Percentiles rank a stretch among this genome's conserved stretches.
phyloP scores from a whole-genome alignment of 1,140 invertebrate species.

The Notospermus geniculatus region DNA sequence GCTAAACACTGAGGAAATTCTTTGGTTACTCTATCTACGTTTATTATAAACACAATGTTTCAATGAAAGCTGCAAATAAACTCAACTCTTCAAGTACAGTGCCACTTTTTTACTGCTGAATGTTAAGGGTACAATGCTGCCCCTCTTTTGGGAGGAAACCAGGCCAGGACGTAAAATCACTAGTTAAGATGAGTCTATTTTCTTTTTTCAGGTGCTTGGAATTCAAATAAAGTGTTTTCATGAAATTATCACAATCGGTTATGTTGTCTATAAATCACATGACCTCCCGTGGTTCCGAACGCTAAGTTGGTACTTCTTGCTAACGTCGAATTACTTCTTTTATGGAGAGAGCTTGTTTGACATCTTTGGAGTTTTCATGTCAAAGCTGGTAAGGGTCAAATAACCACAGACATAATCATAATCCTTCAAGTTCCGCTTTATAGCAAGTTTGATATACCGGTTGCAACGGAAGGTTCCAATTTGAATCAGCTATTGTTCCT shows the following conservation, averaged over 20 bases:
- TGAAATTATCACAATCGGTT: slow-evolving; percentile 99
- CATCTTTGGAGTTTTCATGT: slow-evolving; percentile 92
- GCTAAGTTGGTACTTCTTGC: slow-evolving; percentile 97
- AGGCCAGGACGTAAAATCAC: neutral
- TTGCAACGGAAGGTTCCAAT: no score
- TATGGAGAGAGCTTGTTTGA: slow-evolving; percentile 90
- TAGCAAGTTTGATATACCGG: no score
- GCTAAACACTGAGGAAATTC: no score
- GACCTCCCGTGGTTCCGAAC: slow-evolving; percentile 98
- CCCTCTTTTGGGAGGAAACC: neutral
- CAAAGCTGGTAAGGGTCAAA: slow-evolving; percentile 79
- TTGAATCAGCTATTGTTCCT: no score
- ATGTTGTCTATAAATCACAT: slow-evolving; percentile 96
- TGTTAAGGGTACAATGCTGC: neutral
- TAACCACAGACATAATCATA: no score
- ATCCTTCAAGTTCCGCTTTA: no score
- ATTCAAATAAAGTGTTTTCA: slow-evolving; percentile 99
- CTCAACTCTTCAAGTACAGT: neutral
- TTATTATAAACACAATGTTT: no score
- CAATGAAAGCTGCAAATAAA: neutral
- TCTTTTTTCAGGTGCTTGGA: slow-evolving; percentile 75
- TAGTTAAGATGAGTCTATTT: neutral
- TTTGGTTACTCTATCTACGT: no score
- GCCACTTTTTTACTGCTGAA: neutral
- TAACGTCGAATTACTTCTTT: slow-evolving; percentile 99